A percentile compares a stretch with the other conserved stretches of the same genome.
Conservation (phyloP, 2,797 vertebrate species). For the Pelobates cultripes region DNA sequence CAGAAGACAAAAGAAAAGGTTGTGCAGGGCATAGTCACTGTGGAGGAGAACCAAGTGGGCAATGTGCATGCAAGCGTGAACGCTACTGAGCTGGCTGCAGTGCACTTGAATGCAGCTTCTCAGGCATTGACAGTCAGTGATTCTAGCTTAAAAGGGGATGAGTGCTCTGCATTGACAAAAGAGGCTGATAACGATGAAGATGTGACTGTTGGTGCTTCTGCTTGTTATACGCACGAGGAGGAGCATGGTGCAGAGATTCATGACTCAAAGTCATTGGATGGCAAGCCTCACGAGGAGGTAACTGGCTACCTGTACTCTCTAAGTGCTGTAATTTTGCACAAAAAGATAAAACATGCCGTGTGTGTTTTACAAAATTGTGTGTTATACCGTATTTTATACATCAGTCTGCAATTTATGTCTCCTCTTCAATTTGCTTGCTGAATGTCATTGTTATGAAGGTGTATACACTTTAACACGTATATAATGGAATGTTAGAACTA, state of each 20-base stretch:
- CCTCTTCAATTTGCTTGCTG: not conserved
- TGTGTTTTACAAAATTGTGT: not conserved
- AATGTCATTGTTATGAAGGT: slow-evolving; percentile 1
- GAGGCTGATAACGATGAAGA: slow-evolving; percentile 66
- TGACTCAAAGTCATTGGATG: slow-evolving; percentile 64
- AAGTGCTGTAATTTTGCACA: not conserved
- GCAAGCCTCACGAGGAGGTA: slow-evolving; percentile 80
- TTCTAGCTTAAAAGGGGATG: slow-evolving; percentile 64
- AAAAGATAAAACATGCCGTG: not conserved
- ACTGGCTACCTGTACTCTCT: slow-evolving; percentile 47
- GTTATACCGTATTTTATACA: not conserved
- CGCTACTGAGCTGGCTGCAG: slow-evolving; percentile 64
- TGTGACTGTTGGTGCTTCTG: slow-evolving; percentile 55
- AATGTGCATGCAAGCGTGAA: slow-evolving; percentile 69
- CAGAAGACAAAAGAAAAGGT: slow-evolving; percentile 64
- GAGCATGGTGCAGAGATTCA: slow-evolving; percentile 65
- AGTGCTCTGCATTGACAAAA: slow-evolving; percentile 66
- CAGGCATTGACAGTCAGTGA: slow-evolving; percentile 59
- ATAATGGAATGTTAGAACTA: not conserved
- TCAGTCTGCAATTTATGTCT: not conserved
- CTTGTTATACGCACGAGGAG: slow-evolving; percentile 61
- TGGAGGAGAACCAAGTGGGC: slow-evolving; percentile 75
- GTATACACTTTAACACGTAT: not conserved
- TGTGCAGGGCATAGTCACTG: slow-evolving; percentile 71
- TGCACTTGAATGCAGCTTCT: slow-evolving; percentile 55